A percentile compares a stretch with the other conserved stretches of the same genome.
Evolutionary conservation across 2,113 vertebrate species (phyloP).

Genomic region (Zootoca vivipara): DNA sequence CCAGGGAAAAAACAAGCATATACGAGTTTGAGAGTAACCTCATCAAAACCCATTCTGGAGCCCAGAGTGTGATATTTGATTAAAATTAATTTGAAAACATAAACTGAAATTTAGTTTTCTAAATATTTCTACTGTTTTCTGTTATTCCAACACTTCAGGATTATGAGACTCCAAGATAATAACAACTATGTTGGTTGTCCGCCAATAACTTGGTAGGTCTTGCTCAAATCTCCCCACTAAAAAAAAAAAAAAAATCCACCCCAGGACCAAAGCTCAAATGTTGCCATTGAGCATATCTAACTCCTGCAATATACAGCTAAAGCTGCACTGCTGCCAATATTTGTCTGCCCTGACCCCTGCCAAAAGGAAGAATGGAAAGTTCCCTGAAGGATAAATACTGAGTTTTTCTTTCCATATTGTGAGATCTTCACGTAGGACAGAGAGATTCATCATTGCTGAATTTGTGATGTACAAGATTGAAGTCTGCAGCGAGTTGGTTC

Average conservation of each 20-base stretch:
- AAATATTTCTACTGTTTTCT: neutral
- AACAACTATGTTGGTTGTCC: neutral
- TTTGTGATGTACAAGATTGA: conserved; percentile 57
- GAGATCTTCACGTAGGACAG: conserved; percentile 24
- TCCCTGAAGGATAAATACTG: neutral
- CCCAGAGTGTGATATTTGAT: neutral
- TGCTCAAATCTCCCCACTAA: neutral
- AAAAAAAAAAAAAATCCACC: neutral
- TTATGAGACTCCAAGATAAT: neutral
- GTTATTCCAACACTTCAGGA: neutral
- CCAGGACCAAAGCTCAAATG: neutral
- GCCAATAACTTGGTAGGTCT: neutral
- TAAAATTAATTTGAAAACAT: neutral
- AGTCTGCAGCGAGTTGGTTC: conserved; percentile 47
- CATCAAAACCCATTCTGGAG: no score
- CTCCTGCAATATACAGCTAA: neutral
- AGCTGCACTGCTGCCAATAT: neutral
- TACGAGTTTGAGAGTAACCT: no score
- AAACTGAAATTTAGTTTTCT: neutral
- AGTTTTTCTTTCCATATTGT: neutral
- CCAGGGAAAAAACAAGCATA: no score
- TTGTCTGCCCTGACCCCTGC: neutral
- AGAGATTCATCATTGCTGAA: conserved; percentile 50
- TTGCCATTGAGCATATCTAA: neutral
- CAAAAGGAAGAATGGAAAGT: neutral